A percentile compares a stretch with the other conserved stretches of the same genome.
Evolutionary conservation across 2,797 vertebrate genomes (phyloP).

Genomic region (Peromyscus aztecus): DNA sequence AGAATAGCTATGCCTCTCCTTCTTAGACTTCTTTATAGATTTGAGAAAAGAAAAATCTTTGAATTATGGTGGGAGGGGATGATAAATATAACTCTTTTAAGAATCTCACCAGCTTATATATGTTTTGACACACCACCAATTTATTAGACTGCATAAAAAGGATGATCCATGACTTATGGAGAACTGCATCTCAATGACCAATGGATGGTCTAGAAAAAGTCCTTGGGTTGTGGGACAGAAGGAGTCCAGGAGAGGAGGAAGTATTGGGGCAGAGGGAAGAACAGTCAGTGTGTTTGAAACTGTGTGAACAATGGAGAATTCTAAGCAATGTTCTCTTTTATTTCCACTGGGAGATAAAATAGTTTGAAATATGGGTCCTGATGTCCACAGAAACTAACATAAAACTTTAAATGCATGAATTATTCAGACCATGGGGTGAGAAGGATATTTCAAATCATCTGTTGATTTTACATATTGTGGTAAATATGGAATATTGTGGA

Average conservation of each 20-base stretch:
- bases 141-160: neutral
- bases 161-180: neutral
- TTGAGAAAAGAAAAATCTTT: neutral
- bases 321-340: neutral
- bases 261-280: neutral
- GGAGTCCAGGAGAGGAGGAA: no score
- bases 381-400: neutral
- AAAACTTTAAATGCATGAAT: slow-evolving; percentile 56
- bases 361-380: slow-evolving; percentile 11
- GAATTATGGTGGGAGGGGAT: neutral
- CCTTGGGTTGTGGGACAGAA: neutral
- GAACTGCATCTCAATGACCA: neutral
- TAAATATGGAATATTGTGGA: slow-evolving; percentile 6
- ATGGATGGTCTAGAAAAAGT: neutral
- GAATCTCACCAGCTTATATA: neutral
- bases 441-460: slow-evolving; percentile 52
- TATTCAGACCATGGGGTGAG: slow-evolving; percentile 51
- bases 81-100: neutral
- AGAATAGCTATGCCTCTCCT: neutral
- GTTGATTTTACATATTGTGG: slow-evolving; percentile 28
- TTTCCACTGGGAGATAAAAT: neutral
- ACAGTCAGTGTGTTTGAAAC: no score
- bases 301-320: neutral
- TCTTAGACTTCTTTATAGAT: neutral
- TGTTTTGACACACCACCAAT: neutral